These are phyloP conservation scores for Ypsolopha scabrella DNA, from an alignment of 2,888 invertebrate genomes.

Conservation along the genomic window DNA sequence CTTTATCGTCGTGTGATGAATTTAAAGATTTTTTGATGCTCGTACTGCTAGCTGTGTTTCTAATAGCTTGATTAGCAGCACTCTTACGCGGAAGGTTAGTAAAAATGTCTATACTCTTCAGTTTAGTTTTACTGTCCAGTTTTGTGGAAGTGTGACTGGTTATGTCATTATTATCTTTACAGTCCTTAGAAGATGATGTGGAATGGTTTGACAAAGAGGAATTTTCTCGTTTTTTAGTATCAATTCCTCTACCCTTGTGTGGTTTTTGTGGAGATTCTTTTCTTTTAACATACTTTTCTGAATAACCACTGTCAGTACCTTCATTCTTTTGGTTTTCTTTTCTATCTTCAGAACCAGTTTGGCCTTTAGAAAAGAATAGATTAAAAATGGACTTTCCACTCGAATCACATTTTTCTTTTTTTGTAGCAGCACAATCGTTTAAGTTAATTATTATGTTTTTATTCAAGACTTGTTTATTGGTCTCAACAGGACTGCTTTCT, in stretches of 20 bases:
- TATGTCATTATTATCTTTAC: conserved; percentile 15
- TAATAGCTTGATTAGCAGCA: conserved; percentile 33
- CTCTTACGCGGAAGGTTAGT: conserved; percentile 35
- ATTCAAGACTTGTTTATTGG: conserved; percentile 23
- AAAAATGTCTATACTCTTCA: conserved; percentile 56
- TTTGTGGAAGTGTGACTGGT: conserved; percentile 23
- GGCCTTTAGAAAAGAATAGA: conserved; percentile 28
- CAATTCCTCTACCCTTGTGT: background rate
- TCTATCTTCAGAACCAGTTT: conserved; percentile 20
- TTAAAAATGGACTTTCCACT: conserved; percentile 28
- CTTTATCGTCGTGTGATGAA: conserved; percentile 17
- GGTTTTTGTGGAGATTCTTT: conserved; percentile 30
- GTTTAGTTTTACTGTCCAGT: conserved; percentile 36
- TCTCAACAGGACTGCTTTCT: conserved; percentile 22
- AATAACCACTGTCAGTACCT: conserved; percentile 30
- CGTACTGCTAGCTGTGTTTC: conserved; percentile 34
- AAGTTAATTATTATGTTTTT: conserved; percentile 26
- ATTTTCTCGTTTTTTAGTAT: conserved; percentile 21
- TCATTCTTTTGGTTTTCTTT: conserved; percentile 26
- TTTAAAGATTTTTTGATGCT: conserved; percentile 17
- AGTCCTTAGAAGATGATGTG: conserved; percentile 36
- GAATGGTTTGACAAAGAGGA: conserved; percentile 37
- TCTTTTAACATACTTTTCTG: conserved; percentile 53
- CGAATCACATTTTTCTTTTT: conserved; percentile 27
- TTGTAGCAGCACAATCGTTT: conserved; percentile 25